Evolutionary conservation across 2,113 vertebrate genomes (phyloP), one percentile per base, ranked within the genome.

Genomic region (Rhegmatorhina hoffmannsi): DNA sequence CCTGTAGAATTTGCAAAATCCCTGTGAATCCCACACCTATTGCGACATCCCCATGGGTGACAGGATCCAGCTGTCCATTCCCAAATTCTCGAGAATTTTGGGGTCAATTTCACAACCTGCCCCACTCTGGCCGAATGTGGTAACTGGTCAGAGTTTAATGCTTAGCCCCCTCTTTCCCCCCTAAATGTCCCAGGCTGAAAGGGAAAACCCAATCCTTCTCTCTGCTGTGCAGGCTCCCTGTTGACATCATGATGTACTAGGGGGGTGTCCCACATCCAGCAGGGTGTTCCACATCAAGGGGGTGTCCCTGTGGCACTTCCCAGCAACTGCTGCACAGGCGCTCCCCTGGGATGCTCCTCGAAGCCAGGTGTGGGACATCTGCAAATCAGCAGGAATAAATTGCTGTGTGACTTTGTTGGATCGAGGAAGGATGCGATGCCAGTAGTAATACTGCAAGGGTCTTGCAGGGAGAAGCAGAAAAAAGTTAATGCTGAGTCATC

Each of bases 111-210:
- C 7, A 3, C 17, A 26, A 29, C 14, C 18, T 9, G 3, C 1
- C 2, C 15, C 5, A 2, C 17, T 34, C 20, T 25, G 40, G 34
- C 34, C 0, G 0, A 16, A 2, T 25, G 44, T 43, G 62, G 31
- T 25, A 33, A 26, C 25, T 26, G 44, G 23, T 47, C 64, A 47
- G 44, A 18, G 33, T 68, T 34, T 34, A 68, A 26, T 47, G 44
- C 17, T 68, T 23, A 26, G 11, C 6, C n/a, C 19, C 20, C 6
- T 13, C 58, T 25, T 49, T 49, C 25, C 31, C 33, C 21, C 14
- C 26, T 17, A 36, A 50, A 43, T 0, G 0, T 7, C 11, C 26
- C 25, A 36, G 15, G 20, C 10, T 36, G 53, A 36, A 36, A 38
- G 59, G 24, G 24, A 36, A 36, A 60, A 17, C 34, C 23, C 34